Evolutionary conservation across 2,888 invertebrate genomes (phyloP).

Genomic region (Cheilosia urbana): DNA sequence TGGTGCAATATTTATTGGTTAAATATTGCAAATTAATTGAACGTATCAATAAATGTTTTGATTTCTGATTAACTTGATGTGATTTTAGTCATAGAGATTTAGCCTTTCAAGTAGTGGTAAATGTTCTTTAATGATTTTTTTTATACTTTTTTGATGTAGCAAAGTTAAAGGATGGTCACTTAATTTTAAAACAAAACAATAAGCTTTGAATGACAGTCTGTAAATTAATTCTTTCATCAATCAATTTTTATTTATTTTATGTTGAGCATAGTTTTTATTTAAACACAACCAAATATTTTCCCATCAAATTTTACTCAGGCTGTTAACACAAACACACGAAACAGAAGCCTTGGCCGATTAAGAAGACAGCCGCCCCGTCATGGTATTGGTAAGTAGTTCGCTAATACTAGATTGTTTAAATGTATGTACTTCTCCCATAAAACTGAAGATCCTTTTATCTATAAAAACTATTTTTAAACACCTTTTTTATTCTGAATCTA

Average conservation of each 20-base stretch:
- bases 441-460: conserved; percentile 7
- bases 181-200: conserved; percentile 15
- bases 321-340: conserved; percentile 84
- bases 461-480: conserved; percentile 1
- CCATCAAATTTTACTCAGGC: conserved; percentile 82
- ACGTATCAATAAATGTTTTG: conserved; percentile 9
- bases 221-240: conserved; percentile 35
- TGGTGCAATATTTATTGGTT: conserved; percentile 7
- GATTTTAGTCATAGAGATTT: conserved; percentile 22
- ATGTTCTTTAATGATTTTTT: conserved; percentile 40
- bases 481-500: not conserved
- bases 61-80: conserved; percentile 35
- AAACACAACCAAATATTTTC: conserved; percentile 73
- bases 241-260: conserved; percentile 41
- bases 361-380: conserved; percentile 85
- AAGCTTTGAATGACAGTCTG: not conserved
- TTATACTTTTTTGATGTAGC: conserved; percentile 7
- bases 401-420: conserved; percentile 2
- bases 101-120: conserved; percentile 52
- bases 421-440: not conserved
- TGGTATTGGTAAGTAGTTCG: conserved; percentile 83
- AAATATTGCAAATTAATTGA: conserved; percentile 15
- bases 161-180: conserved; percentile 42
- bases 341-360: conserved; percentile 84
- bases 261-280: conserved; percentile 66